Base-by-base conservation (phyloP, 2,113 vertebrate genomes). In the Corynorhinus townsendii region DNA sequence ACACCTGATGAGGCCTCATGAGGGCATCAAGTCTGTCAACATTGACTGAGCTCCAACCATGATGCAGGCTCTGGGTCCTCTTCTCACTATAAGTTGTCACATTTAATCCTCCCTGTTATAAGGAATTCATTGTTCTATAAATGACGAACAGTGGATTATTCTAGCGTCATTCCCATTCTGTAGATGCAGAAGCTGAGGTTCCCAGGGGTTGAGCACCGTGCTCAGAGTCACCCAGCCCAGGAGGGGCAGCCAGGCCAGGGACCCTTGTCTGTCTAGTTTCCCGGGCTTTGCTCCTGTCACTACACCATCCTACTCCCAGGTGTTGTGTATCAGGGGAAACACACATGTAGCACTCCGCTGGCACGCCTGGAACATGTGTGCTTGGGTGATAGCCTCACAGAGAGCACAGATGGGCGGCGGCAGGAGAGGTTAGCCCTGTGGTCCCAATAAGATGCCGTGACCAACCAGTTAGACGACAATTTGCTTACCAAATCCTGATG, bases 401-500 rank as follows among this genome's bases (percentile, higher is more conserved):
- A 92, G 15, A 12, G 1, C 52, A 24, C 11, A 9, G 0, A 5
- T 6, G 30, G 0, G 2, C 16, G 3, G n/a, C 0, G 11, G 1
- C 64, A n/a, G 33, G 85, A 47, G 52, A 82, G 81, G 89, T 72
- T 75, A 62, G 49, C 62, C 69, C 33, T 93, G 92, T 86, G 79
- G 90, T 96, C 85, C 96, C 88, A 87, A 86, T 43, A 95, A 96
- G 68, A 95, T 84, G 90, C 59, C 5, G 1, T 71, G 83, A 95
- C 91, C 91, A 90, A 26, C 87, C 92, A n/a, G 86, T 80, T 88
- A 95, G 93, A 45, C 92, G 66, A 52, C 14, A 3, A 71, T 97
- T 95, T 83, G 86, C 96, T 95, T 97, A 95, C 94, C 90, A 96
- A 94, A 93, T 86, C 71, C 92, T 85, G 94, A 80, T 64, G 84